A percentile compares a stretch with the other conserved stretches of the same genome.
Conservation (phyloP, 1,140 invertebrate genomes). For the Penaeus japonicus region DNA sequence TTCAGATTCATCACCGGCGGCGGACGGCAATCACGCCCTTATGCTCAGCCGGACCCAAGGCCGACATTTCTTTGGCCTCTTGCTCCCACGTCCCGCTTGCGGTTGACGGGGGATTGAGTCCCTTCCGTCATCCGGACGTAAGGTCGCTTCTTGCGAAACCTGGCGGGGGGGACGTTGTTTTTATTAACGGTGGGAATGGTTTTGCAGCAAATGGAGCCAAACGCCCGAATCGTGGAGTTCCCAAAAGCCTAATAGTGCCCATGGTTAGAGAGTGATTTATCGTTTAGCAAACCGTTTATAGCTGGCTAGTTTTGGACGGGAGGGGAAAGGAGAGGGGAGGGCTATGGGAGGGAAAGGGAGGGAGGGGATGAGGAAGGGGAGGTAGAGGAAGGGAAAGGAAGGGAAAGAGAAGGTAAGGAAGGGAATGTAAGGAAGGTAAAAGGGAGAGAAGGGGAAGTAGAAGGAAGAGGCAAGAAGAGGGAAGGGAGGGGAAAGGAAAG, state of each 20-base stretch:
- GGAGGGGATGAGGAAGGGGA: not conserved
- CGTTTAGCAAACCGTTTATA: constrained; percentile 32
- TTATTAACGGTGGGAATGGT: constrained; percentile 55
- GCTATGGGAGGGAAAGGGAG: not conserved
- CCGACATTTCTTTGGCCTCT: not conserved
- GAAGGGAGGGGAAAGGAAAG: too few relatives aligned
- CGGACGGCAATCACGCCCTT: constrained; percentile 8
- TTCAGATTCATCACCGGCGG: constrained; percentile 45
- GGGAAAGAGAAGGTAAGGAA: not conserved
- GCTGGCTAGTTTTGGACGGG: not conserved
- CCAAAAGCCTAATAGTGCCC: constrained; percentile 47
- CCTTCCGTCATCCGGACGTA: not conserved
- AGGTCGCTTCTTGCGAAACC: not conserved
- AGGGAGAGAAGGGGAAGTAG: too few relatives aligned
- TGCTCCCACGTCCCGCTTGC: not conserved
- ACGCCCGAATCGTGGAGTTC: constrained; percentile 48
- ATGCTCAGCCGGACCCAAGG: not conserved
- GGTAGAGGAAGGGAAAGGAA: not conserved
- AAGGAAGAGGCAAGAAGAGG: too few relatives aligned
- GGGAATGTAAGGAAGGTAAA: not conserved
- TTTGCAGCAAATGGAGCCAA: constrained; percentile 56
- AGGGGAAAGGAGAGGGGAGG: not conserved
- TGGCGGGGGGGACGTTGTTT: constrained; percentile 2
- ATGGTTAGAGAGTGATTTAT: constrained; percentile 55
- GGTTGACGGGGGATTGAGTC: not conserved